A percentile compares a stretch with the other conserved stretches of the same genome.
Conservation (phyloP, 2,888 invertebrate species). For the Sarcophaga subvicina region DNA sequence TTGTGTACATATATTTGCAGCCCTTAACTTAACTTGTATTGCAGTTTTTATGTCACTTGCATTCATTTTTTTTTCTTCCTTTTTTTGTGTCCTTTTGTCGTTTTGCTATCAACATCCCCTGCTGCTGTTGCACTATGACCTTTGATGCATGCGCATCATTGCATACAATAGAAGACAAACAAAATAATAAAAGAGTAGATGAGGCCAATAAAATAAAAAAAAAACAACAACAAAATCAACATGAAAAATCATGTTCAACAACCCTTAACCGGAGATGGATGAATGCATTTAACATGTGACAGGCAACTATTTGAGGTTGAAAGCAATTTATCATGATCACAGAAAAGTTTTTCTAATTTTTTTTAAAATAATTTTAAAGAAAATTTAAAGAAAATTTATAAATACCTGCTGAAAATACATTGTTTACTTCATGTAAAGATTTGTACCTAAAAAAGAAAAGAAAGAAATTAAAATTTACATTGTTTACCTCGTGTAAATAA, state of each 20-base stretch:
- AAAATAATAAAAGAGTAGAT: neutral
- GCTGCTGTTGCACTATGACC: conserved; percentile 68
- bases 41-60: conserved; percentile 47
- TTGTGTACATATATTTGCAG: conserved; percentile 30
- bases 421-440: conserved; percentile 1
- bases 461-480: neutral
- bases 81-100: neutral
- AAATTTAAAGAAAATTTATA: neutral
- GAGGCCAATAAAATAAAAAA: neutral
- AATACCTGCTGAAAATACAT: neutral
- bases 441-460: neutral
- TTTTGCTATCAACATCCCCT: conserved; percentile 58
- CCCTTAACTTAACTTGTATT: conserved; percentile 45
- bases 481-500: conserved; percentile 19
- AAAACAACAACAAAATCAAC: conserved; percentile 12
- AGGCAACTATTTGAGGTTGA: neutral
- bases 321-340: neutral
- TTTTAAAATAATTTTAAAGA: neutral
- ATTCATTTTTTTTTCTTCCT: neutral
- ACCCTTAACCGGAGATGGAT: conserved; percentile 34
- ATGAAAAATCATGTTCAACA: conserved; percentile 31
- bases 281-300: conserved; percentile 35
- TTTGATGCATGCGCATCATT: conserved; percentile 69
- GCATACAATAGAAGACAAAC: conserved; percentile 51
- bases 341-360: too few species aligned